These are phyloP conservation scores for Philonicus albiceps DNA, from an alignment of 2,888 invertebrate genomes.

Conservation along the genomic window DNA sequence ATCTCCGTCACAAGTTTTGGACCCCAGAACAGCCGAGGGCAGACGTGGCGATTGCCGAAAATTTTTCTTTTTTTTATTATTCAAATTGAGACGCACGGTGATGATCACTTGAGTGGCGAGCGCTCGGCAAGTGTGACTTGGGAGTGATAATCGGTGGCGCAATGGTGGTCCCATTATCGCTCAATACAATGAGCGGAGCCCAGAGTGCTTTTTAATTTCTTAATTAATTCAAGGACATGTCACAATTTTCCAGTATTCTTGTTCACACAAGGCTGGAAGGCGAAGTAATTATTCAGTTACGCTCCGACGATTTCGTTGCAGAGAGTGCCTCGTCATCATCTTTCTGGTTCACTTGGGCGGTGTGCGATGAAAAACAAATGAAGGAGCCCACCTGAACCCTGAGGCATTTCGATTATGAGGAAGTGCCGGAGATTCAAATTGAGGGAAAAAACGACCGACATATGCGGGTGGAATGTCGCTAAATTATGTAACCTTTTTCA, in stretches of 20 bases:
- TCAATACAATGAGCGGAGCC: not conserved
- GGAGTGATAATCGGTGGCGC: slow-evolving; percentile 3
- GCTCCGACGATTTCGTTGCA: not conserved
- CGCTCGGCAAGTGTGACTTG: slow-evolving; percentile 11
- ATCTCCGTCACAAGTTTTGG: not conserved
- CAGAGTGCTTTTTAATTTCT: slow-evolving; percentile 26
- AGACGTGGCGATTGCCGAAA: not conserved
- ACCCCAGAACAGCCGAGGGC: not conserved
- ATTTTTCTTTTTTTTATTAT: slow-evolving; percentile 5
- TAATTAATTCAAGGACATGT: slow-evolving; percentile 43
- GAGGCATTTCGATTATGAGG: not conserved
- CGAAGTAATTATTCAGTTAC: slow-evolving; percentile 21
- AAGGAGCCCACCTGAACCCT: not conserved
- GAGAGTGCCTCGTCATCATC: not conserved
- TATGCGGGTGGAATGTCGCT: not conserved
- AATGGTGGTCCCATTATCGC: not conserved
- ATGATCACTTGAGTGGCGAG: slow-evolving; percentile 22
- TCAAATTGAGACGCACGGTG: slow-evolving; percentile 12
- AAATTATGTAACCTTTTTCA: not conserved
- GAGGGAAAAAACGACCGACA: not conserved
- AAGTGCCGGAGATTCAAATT: not conserved
- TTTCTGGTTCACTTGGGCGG: not conserved
- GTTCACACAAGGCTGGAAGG: slow-evolving; percentile 6
- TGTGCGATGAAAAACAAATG: not conserved
- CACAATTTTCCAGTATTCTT: slow-evolving; percentile 21